Evolutionary conservation across 2,113 vertebrate species (phyloP).

Genomic region (Mastomys natalensis): DNA sequence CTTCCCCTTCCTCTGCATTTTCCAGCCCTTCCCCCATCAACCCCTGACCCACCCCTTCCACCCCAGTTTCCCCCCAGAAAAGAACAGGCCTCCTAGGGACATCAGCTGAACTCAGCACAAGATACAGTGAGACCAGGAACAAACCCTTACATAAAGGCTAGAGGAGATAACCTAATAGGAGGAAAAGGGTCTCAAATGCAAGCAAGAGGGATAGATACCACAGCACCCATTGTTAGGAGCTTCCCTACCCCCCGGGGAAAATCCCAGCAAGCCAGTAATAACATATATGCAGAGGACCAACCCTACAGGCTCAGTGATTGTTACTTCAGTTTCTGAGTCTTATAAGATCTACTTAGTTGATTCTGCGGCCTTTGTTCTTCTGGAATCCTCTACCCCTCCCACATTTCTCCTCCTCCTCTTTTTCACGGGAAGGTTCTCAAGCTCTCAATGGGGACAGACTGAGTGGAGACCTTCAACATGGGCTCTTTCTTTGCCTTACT

Average conservation of each 20-base stretch:
- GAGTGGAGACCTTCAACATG: no score
- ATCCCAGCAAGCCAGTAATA: neutral
- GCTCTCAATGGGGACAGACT: neutral
- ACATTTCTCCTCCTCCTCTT: neutral
- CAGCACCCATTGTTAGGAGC: neutral
- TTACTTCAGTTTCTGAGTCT: neutral
- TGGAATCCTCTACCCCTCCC: neutral
- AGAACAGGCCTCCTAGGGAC: neutral
- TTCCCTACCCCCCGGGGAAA: neutral
- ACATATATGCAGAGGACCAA: neutral
- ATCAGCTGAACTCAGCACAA: neutral
- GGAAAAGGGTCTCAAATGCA: neutral
- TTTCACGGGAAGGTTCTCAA: neutral
- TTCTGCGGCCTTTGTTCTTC: neutral
- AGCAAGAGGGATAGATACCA: neutral
- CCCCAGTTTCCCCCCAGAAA: neutral
- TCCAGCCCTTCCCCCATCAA: neutral
- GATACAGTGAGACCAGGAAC: neutral
- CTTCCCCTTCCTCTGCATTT: neutral
- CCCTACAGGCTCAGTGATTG: neutral
- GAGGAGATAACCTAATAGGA: neutral
- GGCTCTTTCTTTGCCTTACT: neutral
- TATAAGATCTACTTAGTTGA: neutral
- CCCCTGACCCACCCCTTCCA: no score
- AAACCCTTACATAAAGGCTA: neutral